Base-by-base conservation (phyloP, 2,888 invertebrate genomes). In the Pinctada fucata region DNA sequence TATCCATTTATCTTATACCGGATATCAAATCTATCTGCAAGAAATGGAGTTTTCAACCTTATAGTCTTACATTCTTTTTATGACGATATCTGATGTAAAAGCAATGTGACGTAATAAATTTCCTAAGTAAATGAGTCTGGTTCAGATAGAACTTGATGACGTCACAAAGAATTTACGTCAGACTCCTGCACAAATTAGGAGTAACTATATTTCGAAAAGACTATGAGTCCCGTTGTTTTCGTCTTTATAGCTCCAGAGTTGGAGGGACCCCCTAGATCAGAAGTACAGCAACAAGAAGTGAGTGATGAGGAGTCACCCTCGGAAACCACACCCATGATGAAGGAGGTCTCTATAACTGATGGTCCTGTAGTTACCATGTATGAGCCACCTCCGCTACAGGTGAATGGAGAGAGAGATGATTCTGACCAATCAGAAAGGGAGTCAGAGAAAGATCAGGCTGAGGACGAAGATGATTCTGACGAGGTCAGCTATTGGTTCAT, bases 291-390 rank as follows among this genome's bases (percentile, higher is more conserved):
- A 69, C 85, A 82, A 78, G 85, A 83, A 6, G 81, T 81, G 13
- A 81, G 79, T 45, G 84, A 83, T 2, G 89, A 88, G 49, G 88
- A 88, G 48, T 81, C 88, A 16, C 88, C 87, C 1, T 84, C 83
- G 51, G 89, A 89, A 77, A 87, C 87, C 10, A 85, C 87, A 75
- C 88, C 89, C 5, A 78, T 89, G 79, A 76, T 89, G 72, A 84
- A 85, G 2, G 87, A 85, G 74, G 88, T 89, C 48, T 83, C 85
- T 65, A 86, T 88, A 13, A 13, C 79, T 6, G 79, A 79, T 31
- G 70, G 65, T 4, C 72, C 80, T 13, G 67, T 68, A 3, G 75
- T 72, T 5, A 79, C 75, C 6, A 45, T 2, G 47, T 77, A 72
- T n/a, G 64, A 50, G 1, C 76, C 76, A 0, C 49, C 65, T 2